These are phyloP conservation scores for Equus przewalskii DNA, from an alignment of 2,113 vertebrate genomes.

Conservation along the genomic window DNA sequence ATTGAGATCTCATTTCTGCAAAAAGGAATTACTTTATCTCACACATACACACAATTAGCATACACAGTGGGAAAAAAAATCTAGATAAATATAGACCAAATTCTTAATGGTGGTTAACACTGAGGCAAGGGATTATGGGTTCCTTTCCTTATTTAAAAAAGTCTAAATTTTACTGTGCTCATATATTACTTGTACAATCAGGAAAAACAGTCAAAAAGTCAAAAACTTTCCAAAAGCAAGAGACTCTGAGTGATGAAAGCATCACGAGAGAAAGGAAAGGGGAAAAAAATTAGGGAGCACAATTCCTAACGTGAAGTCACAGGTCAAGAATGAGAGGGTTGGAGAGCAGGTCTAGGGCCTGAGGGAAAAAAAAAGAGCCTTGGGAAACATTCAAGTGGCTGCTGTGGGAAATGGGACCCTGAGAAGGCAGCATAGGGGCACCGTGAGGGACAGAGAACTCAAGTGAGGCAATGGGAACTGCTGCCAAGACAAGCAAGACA, in stretches of 20 bases:
- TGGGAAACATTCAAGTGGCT: background rate
- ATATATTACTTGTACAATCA: background rate
- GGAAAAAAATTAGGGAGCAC: background rate
- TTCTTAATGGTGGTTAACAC: background rate
- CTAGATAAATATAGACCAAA: background rate
- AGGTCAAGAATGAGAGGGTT: background rate
- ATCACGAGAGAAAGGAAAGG: background rate
- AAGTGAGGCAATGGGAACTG: background rate
- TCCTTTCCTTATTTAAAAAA: slow-evolving; percentile 29
- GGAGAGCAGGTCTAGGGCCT: background rate
- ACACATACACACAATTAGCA: background rate
- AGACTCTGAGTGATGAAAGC: background rate
- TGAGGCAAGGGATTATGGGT: background rate
- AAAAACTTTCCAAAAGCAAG: slow-evolving; percentile 18
- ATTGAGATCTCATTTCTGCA: background rate
- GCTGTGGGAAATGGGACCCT: background rate
- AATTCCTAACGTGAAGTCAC: slow-evolving; percentile 34
- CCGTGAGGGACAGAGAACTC: background rate
- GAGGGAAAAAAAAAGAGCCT: background rate
- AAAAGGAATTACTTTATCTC: slow-evolving; percentile 5
- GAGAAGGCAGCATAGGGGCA: background rate
- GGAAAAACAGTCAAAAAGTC: background rate
- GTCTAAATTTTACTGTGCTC: background rate
- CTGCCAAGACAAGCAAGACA: background rate
- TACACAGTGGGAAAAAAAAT: background rate